Evolutionary conservation across 64 coral and sea anemone genomes (phyloP), one percentile per base, ranked within the genome.

Genomic region (Stichodactyla mertensii): DNA sequence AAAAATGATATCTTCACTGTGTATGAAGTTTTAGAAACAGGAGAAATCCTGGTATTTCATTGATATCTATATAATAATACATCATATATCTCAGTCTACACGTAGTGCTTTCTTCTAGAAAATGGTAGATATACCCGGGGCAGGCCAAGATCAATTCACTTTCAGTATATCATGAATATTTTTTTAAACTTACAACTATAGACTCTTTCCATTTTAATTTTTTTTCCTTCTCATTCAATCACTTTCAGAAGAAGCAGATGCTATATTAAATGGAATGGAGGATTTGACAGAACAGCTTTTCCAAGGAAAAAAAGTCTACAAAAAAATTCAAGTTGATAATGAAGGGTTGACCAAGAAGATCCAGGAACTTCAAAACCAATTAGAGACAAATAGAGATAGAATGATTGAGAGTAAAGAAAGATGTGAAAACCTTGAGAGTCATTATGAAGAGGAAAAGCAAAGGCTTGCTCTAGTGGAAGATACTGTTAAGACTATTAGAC

Each of bases 221-320:
- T 58, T 58, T 58, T 58, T 11, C 14, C 14, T 11, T 58, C 6
- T 58, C 9, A 9, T 58, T 58, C 9, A 4, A 58, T 31, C 27
- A 74, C 15, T 74, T 71, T 36, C 31, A 99, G 97, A 89, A 82
- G 97, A 99, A 61, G 93, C 97, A 36, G 93, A 93, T 16, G 85
- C 81, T 11, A 90, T 95, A 82, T 67, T 99, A 1, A 89, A 78
- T 28, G 89, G 71, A 20, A 99, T 99, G 97, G 93, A 99, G 80
- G 93, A 88, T 15, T 77, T 95, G 15, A 99, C 97, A 22, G 89
- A 99, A 84, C 77, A 99, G 26, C 88, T 99, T 18, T 78, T 99
- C n/a, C 86, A 99, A 64, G 97, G 93, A 86, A 99, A 99, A 31
- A 99, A 94, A 81, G 52, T 94, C 5, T 87, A 89, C 4, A 99